Conservation (phyloP, 2,113 vertebrate species). For the Hippocampus guttulatus region DNA sequence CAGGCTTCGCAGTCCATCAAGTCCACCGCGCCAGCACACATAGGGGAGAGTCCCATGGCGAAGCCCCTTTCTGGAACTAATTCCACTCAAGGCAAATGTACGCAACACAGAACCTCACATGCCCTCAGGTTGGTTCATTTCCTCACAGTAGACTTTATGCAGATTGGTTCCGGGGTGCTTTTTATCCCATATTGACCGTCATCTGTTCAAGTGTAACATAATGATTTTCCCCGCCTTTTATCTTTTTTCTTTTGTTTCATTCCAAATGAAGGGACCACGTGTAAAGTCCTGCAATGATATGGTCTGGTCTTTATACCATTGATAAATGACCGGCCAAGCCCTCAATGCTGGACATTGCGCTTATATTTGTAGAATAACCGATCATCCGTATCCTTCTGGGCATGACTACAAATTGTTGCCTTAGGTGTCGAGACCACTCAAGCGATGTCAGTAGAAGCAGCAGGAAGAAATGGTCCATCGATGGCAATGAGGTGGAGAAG, state of each 20-base stretch:
- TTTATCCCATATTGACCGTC: too few relatives aligned
- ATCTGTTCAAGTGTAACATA: too few relatives aligned
- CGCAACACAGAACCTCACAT: slow-evolving; percentile 10
- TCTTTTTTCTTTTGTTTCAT: neutral
- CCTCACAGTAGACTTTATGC: neutral
- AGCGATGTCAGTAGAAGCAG: neutral
- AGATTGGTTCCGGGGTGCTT: too few relatives aligned
- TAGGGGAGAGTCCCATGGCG: slow-evolving; percentile 71
- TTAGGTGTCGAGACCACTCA: slow-evolving; percentile 25
- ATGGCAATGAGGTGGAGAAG: neutral
- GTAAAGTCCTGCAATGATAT: neutral
- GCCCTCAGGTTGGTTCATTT: slow-evolving; percentile 55
- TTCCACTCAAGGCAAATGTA: neutral
- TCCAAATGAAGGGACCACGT: neutral
- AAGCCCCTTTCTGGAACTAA: slow-evolving; percentile 13
- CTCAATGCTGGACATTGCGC: neutral
- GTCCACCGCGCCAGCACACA: slow-evolving; percentile 67
- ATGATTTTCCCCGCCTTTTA: neutral
- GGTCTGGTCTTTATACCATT: neutral
- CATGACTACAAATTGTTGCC: neutral
- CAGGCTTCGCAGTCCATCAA: slow-evolving; percentile 73
- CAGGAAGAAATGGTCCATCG: slow-evolving; percentile 7
- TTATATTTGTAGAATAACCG: neutral
- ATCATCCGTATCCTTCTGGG: neutral
- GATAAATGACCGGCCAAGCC: neutral